phyloP scores from a whole-genome alignment of 23 tunicate species.

The Ciona savignyi region DNA sequence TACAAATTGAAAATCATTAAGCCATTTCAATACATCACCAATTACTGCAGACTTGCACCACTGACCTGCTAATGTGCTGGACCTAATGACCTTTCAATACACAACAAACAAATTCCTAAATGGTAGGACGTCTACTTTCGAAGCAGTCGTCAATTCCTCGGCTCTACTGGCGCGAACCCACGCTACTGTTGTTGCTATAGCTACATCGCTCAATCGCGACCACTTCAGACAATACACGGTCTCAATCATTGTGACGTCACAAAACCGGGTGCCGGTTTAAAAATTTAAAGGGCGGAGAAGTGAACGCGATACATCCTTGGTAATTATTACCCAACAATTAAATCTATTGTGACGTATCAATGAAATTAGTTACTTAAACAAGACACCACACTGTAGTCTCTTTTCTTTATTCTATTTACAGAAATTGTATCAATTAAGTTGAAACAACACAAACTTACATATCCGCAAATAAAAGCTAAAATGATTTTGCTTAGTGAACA shows the following conservation, averaged over 20 bases:
- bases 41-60: neutral
- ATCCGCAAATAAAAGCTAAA: no score
- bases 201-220: slow-evolving; percentile 4
- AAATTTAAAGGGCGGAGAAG: neutral
- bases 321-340: neutral
- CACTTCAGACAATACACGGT: neutral
- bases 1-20: no score
- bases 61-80: neutral
- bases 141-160: no score
- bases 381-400: no score
- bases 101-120: neutral
- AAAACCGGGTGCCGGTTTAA: neutral
- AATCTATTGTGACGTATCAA: neutral
- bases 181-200: slow-evolving; percentile 10
- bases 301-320: neutral
- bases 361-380: no score
- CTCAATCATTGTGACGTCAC: neutral
- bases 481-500: no score
- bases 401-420: no score
- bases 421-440: no score
- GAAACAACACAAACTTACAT: no score
- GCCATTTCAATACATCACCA: no score
- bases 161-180: slow-evolving; percentile 6
- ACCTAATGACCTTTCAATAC: neutral
- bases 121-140: neutral